Base-by-base conservation (phyloP, 2,888 invertebrate species). In the Xanthorhoe designata region DNA sequence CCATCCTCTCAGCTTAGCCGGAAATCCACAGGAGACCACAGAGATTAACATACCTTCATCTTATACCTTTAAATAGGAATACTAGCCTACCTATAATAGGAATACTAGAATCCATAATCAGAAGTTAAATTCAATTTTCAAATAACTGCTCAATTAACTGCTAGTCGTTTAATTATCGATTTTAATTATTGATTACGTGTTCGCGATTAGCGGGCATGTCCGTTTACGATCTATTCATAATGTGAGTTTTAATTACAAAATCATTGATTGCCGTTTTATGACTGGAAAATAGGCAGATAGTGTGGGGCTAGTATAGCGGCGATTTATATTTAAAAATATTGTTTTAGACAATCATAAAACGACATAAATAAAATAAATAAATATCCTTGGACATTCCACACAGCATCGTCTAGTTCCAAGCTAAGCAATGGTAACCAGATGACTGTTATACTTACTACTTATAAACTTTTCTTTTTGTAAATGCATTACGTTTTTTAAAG, bases 171-270 rank as follows among this genome's bases (percentile, higher is more conserved):
- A 90, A 91, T 92, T 91, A 90, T 83, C 85, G 85, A 81, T 88
- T 89, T 89, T 90, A 90, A 91, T 92, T 91, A 81, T 88, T 92
- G 91, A 92, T 92, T 91, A 91, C 87, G 84, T 90, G 90, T 86
- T 86, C 83, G 81, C 88, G 91, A 92, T 92, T 92, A 90, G 88
- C 92, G 83, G 78, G 82, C 91, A 86, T 92, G 92, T 92, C 86
- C 89, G 79, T 76, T 90, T 85, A 90, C 88, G 89, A 88, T 84
- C 82, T 85, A 84, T 86, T 84, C 84, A 82, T 79, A 79, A 76
- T 76, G 78, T 45, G 75, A 74, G 81, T 86, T 90, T 90, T 92
- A 90, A 92, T 91, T 90, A 86, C 86, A 84, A 83, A 85, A 81
- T 83, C 80, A 74, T 75, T 84, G 88, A 89, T 90, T 87, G 88